Evolutionary conservation across 2,888 invertebrate species (phyloP).

Genomic region (Anthophora plumipes): DNA sequence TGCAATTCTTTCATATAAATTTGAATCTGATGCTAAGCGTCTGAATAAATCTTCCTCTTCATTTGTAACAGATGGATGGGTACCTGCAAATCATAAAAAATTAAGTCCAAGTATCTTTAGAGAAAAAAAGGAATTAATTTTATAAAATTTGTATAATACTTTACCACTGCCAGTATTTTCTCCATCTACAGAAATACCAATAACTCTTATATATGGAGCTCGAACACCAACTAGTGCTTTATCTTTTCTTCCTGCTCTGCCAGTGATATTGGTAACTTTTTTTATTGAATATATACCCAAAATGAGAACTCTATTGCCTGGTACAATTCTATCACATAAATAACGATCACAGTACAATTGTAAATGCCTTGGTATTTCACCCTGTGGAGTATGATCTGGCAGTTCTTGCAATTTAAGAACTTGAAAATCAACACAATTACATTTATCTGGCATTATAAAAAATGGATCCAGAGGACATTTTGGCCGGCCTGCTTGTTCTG

Average conservation of each 20-base stretch:
- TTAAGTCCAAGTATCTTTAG: neutral
- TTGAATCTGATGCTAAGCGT: slow-evolving; percentile 92
- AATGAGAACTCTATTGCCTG: slow-evolving; percentile 97
- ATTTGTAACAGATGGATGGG: slow-evolving; percentile 85
- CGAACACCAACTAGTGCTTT: slow-evolving; percentile 95
- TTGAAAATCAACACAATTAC: slow-evolving; percentile 99
- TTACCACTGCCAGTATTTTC: slow-evolving; percentile 88
- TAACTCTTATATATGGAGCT: slow-evolving; percentile 96
- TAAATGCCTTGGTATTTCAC: slow-evolving; percentile 98
- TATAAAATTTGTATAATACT: neutral
- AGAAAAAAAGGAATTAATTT: slow-evolving; percentile 8
- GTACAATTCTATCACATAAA: slow-evolving; percentile 97
- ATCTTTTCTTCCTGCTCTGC: slow-evolving; percentile 89
- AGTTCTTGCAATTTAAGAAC: slow-evolving; percentile 98
- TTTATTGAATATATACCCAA: slow-evolving; percentile 98
- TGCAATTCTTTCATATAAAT: slow-evolving; percentile 95
- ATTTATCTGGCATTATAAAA: slow-evolving; percentile 99
- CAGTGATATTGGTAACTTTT: slow-evolving; percentile 89
- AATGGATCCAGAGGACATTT: slow-evolving; percentile 99
- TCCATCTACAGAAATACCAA: slow-evolving; percentile 95
- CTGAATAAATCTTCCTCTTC: slow-evolving; percentile 94
- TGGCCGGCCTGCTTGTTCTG: slow-evolving; percentile 96
- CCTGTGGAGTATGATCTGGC: slow-evolving; percentile 97
- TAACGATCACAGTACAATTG: slow-evolving; percentile 97
- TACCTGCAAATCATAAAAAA: slow-evolving; percentile 68